Base-by-base conservation (phyloP, 1,140 invertebrate species). In the Penaeus indicus region DNA sequence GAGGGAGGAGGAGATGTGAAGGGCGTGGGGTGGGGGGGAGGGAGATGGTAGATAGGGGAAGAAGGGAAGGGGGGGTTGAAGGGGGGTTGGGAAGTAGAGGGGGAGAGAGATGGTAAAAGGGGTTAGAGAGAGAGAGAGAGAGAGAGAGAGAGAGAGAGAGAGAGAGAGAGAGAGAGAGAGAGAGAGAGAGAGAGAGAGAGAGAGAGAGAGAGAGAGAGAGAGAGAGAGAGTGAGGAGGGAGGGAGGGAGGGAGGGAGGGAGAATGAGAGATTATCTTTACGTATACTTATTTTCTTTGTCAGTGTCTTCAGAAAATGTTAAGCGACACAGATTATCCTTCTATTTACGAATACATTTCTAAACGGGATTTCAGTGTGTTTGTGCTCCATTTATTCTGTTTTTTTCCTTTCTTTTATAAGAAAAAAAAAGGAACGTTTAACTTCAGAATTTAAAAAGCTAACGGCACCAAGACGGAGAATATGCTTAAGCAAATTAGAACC, bases 91-190 rank as follows among this genome's bases (percentile, higher is more conserved):
- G 25, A 7, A 78, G 22, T 8, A 7, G 25, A 18, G 25, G 75
- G 7, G 75, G 7, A n/a, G 18, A 18, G 7, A 18, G 32, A n/a
- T 10, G 25, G 42, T 0, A 78, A 18, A 32, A 7, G 18, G 5
- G 18, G 75, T n/a, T 18, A 78, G 75, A 78, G 75, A 78, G 75
- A 78, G 75, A 78, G 75, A 78, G 75, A 32, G 75, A 78, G 75
- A 32, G 75, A 78, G 75, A 32, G 75, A 78, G 75, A 78, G 75
- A 78, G 22, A 25, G 3, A 78, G 27, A 78, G 18, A 32, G 27
- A 78, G 27, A 78, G 27, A 32, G 27, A 78, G 27, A 32, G 75
- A 22, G 75, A 78, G 75, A 78, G 22, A 25, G 3, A 78, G 27
- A 78, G 18, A 32, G 27, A 78, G 27, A 78, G 27, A 32, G 27